Base-by-base conservation (phyloP, 2,113 vertebrate species). In the Empidonax alnorum region DNA sequence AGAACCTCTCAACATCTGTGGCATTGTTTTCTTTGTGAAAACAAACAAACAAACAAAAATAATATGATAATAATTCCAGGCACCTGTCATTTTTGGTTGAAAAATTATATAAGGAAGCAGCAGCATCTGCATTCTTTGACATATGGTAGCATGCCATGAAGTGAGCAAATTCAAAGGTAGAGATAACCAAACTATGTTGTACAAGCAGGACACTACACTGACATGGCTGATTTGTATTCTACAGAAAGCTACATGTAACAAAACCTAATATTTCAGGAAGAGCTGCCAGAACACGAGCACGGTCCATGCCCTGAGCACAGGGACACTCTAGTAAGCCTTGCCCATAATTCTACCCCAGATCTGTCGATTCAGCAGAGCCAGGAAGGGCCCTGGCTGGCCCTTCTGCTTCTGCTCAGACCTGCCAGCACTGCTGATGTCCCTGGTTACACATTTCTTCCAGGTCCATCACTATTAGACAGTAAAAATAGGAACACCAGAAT, bases 281-380 rank as follows among this genome's bases (percentile, higher is more conserved):
- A 95, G 52, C 47, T n/a, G 18, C 61, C 63, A 90, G 90, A 89
- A 56, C 18, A 67, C 85, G 68, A 10, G 14, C 90, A 75, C 0
- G 0, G 86, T 80, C 87, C 85, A 19, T 23, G 44, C 46, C 44
- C 72, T 67, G 37, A 88, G 96, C 79, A 78, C 72, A 71, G 65
- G 84, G 84, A 77, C 80, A 47, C 56, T 71, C 67, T 88, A 77
- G 24, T 49, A 67, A 96, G 89, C 84, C 71, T 61, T 79, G 71
- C 74, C 50, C 67, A 39, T 87, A 96, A 94, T 76, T 94, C 89
- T 83, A 42, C 89, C 66, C 67, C 77, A 76, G 93, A 85, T 22
- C 42, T 71, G 78, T 52, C 42, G 63, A 84, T 67, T 91, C 94
- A 96, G 95, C 91, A 93, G 71, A 67, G 76, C 22, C 84, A 74